These are phyloP conservation scores for Autographa gamma DNA, from an alignment of 2,888 invertebrate species.

Conservation along the genomic window DNA sequence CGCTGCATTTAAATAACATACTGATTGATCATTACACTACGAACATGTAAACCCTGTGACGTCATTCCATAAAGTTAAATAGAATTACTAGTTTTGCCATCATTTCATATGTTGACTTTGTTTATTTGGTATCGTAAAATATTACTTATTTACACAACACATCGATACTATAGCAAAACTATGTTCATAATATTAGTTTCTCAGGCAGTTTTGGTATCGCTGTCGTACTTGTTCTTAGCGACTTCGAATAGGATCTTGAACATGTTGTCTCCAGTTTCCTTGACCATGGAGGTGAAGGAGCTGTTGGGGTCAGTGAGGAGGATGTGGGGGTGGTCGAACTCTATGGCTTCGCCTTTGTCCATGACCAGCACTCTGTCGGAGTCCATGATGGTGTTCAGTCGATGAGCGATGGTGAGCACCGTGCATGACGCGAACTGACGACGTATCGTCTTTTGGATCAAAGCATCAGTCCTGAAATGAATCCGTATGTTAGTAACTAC, in stretches of 20 bases:
- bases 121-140: neutral
- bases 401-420: slow-evolving; percentile 96
- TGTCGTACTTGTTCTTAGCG: slow-evolving; percentile 77
- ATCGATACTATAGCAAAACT: neutral
- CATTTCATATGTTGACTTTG: neutral
- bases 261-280: slow-evolving; percentile 90
- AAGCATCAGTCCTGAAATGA: slow-evolving; percentile 88
- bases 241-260: slow-evolving; percentile 72
- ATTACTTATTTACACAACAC: neutral
- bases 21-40: neutral
- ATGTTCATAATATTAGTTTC: neutral
- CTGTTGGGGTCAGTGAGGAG: slow-evolving; percentile 89
- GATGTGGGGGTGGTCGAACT: slow-evolving; percentile 91
- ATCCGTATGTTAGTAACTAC: neutral
- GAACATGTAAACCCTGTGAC: neutral
- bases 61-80: neutral
- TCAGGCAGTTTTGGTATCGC: slow-evolving; percentile 56
- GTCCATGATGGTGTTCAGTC: slow-evolving; percentile 97
- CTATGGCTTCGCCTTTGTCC: slow-evolving; percentile 92
- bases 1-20: neutral
- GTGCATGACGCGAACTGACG: slow-evolving; percentile 93
- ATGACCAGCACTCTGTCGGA: slow-evolving; percentile 96
- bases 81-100: slow-evolving; percentile 1
- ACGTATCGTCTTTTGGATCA: slow-evolving; percentile 95
- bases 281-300: slow-evolving; percentile 91